A percentile compares a stretch with the other conserved stretches of the same genome.
phyloP scores from a whole-genome alignment of 2,113 vertebrate genomes.

The Notothenia rossii region DNA sequence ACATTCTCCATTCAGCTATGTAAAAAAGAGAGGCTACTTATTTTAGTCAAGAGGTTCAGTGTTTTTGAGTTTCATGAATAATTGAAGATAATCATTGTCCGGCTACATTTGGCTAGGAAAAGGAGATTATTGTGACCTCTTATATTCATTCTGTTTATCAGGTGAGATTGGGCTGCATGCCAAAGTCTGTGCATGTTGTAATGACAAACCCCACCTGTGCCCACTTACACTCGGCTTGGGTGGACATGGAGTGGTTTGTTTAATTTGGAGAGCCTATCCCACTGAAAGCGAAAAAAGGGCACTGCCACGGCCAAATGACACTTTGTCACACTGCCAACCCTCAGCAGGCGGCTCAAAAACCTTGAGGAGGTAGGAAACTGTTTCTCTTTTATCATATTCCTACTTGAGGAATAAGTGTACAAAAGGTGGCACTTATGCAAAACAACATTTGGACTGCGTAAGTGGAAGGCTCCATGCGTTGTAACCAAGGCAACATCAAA shows the following conservation, averaged over 20 bases:
- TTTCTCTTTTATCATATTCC: slow-evolving; percentile 18
- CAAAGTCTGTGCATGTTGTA: neutral
- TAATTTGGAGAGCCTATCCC: slow-evolving; percentile 29
- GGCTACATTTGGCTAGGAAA: slow-evolving; percentile 20
- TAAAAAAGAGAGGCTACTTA: neutral
- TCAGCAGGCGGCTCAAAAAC: slow-evolving; percentile 6
- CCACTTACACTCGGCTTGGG: slow-evolving; percentile 39
- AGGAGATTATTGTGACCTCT: slow-evolving; percentile 27
- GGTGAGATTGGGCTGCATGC: slow-evolving; percentile 7
- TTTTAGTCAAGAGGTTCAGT: neutral
- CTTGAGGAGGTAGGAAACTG: neutral
- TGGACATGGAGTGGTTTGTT: slow-evolving; percentile 45
- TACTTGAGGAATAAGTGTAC: slow-evolving; percentile 28
- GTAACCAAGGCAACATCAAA: slow-evolving; percentile 61
- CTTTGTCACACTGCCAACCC: slow-evolving; percentile 36
- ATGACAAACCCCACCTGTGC: slow-evolving; percentile 50
- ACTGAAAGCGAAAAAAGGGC: slow-evolving; percentile 22
- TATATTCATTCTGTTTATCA: slow-evolving; percentile 18
- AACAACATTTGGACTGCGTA: slow-evolving; percentile 54
- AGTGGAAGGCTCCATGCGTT: slow-evolving; percentile 52
- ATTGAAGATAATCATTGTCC: slow-evolving; percentile 33
- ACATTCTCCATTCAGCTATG: neutral
- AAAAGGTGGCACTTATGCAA: slow-evolving; percentile 55
- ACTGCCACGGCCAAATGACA: slow-evolving; percentile 56
- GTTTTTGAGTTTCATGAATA: slow-evolving; percentile 39